Evolutionary conservation across 2,113 vertebrate species (phyloP).

Genomic region (Panurus biarmicus): DNA sequence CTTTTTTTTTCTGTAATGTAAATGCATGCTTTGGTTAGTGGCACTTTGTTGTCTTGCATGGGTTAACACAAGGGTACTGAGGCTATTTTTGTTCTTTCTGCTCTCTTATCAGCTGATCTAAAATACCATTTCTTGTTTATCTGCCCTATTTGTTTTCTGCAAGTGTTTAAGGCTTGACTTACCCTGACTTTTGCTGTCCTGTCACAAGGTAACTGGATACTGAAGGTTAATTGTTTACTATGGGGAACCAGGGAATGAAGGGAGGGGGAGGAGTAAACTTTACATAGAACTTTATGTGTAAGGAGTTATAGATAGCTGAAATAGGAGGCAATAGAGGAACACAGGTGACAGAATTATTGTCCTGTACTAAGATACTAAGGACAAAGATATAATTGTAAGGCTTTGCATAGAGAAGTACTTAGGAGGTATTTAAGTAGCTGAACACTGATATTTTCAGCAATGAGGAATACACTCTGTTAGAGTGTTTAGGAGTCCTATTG

Average conservation of each 20-base stretch:
- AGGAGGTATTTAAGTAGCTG: not conserved
- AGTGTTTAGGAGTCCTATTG: not conserved
- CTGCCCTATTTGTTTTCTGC: slow-evolving; percentile 16
- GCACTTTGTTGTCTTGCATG: not conserved
- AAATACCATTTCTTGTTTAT: slow-evolving; percentile 38
- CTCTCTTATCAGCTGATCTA: not conserved
- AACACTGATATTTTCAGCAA: not conserved
- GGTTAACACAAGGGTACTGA: not conserved
- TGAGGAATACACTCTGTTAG: not conserved
- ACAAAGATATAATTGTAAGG: not conserved
- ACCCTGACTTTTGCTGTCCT: slow-evolving; percentile 22
- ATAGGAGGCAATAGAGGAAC: not conserved
- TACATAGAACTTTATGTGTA: not conserved
- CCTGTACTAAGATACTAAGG: not conserved
- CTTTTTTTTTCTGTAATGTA: not conserved
- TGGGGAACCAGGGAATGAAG: not conserved
- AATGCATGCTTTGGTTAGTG: not conserved
- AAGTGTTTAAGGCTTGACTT: slow-evolving; percentile 13
- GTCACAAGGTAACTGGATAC: slow-evolving; percentile 38
- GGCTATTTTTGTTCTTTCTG: slow-evolving; percentile 17
- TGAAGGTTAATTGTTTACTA: slow-evolving; percentile 22
- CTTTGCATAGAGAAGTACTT: not conserved
- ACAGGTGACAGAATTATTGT: not conserved
- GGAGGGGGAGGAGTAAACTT: not conserved
- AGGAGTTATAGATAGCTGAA: not conserved